A percentile compares a stretch with the other conserved stretches of the same genome.
Conservation (phyloP, 2,888 invertebrate species). For the Phaonia tiefii region DNA sequence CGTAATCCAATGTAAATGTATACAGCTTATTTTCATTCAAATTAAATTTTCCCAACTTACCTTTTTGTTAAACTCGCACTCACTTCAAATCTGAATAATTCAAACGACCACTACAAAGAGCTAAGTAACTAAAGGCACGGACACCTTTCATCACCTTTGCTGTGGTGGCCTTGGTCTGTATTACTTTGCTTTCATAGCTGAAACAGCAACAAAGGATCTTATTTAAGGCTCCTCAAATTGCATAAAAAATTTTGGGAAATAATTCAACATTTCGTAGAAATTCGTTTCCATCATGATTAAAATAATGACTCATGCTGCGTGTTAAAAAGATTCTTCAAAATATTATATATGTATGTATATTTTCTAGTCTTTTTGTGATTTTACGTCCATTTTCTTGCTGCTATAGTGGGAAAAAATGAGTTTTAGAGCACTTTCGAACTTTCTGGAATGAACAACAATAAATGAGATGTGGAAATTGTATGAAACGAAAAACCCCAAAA, state of each 20-base stretch:
- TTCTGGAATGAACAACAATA: slow-evolving; percentile 52
- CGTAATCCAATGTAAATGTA: slow-evolving; percentile 2
- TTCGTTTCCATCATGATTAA: slow-evolving; percentile 48
- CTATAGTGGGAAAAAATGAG: slow-evolving; percentile 43
- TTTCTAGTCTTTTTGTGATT: slow-evolving; percentile 33
- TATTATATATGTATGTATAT: slow-evolving; percentile 8
- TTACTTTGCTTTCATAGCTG: slow-evolving; percentile 17
- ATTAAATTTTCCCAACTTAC: slow-evolving; percentile 25
- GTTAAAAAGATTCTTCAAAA: slow-evolving; percentile 33
- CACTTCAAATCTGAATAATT: slow-evolving; percentile 17
- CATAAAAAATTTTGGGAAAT: slow-evolving; percentile 11
- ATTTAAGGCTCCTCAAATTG: slow-evolving; percentile 21
- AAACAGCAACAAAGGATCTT: slow-evolving; percentile 15
- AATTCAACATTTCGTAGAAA: slow-evolving; percentile 37
- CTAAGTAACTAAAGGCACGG: neutral
- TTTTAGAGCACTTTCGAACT: slow-evolving; percentile 51
- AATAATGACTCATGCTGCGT: slow-evolving; percentile 59
- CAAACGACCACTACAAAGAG: slow-evolving; percentile 24
- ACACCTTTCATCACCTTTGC: slow-evolving; percentile 27
- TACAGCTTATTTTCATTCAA: slow-evolving; percentile 33
- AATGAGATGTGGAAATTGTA: slow-evolving; percentile 47
- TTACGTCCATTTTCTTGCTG: slow-evolving; percentile 37
- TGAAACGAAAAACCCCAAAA: slow-evolving; percentile 41
- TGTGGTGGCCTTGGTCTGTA: neutral
- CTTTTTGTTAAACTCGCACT: neutral